Base-by-base conservation (phyloP, 2,888 invertebrate genomes). In the Deroplatys truncata region DNA sequence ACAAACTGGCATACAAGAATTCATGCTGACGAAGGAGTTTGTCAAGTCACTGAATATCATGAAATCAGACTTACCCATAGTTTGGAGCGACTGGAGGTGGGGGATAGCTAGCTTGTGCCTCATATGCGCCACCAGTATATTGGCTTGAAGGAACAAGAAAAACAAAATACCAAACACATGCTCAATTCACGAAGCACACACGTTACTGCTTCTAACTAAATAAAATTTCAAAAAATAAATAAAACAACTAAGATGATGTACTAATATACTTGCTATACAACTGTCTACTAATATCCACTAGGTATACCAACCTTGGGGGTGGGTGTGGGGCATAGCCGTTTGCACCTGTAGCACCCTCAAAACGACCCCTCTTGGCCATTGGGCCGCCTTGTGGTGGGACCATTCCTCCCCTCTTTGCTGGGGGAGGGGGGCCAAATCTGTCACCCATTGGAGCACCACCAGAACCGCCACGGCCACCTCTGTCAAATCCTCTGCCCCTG, bases 291-390 rank as follows among this genome's bases (percentile, higher is more conserved):
- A 13, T 43, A 43, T 43, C 56, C 9, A 25, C 20, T 20, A 72
- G 7, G 56, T 0, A 83, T 28, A 43, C 87, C 88, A 29, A 90
- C 90, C 90, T 88, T 29, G 90, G 85, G 20, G 88, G 84, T 31
- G 86, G 87, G 82, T 89, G 89, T 31, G 89, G n/a, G 28, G 90
- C 56, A 35, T 90, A 90, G 8, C 90, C 90, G 35, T 90, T 90
- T 28, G 90, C 85, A 49, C 90, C 90, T 29, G 72, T 88, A 10
- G 87, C 89, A 13, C 87, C 84, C 84, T 90, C 90, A 88, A 89
- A 91, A 28, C 91, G 89, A 20, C 91, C 91, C 20, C 91, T 85
- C 88, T 91, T 91, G 85, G 90, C 90, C 88, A 89, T 88, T 16
- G 90, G 90, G 10, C 89, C 90, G n/a, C 91, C 90, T 49, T 90